Conservation (phyloP, 2,888 invertebrate species). For the Pandemis heparana region DNA sequence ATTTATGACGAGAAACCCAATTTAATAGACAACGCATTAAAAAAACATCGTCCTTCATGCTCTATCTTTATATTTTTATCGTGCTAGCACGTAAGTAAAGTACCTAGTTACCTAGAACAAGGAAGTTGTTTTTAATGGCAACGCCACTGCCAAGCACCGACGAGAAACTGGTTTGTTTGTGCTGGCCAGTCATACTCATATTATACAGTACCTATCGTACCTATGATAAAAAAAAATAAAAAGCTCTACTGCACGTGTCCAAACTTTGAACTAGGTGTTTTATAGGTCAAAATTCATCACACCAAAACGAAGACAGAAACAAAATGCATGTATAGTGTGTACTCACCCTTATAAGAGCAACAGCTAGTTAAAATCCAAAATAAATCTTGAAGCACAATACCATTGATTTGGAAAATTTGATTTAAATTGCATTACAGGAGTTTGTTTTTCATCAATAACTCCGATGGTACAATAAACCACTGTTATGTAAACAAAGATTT, state of each 20-base stretch:
- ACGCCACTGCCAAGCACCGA: slow-evolving; percentile 27
- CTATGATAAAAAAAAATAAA: slow-evolving; percentile 19
- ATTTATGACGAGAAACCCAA: background rate
- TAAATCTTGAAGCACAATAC: slow-evolving; percentile 19
- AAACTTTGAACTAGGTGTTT: slow-evolving; percentile 28
- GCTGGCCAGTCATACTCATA: slow-evolving; percentile 27
- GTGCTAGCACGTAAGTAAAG: slow-evolving; percentile 14
- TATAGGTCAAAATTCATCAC: slow-evolving; percentile 28
- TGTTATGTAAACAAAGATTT: slow-evolving; percentile 47
- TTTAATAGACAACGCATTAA: slow-evolving; percentile 1
- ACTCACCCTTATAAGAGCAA: slow-evolving; percentile 32
- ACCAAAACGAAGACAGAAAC: slow-evolving; percentile 4
- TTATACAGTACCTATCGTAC: slow-evolving; percentile 4
- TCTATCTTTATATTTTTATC: slow-evolving; percentile 32
- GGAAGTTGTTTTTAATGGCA: slow-evolving; percentile 53
- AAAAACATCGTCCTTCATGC: slow-evolving; percentile 17
- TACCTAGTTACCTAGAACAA: slow-evolving; percentile 47
- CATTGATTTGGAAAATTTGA: slow-evolving; percentile 14
- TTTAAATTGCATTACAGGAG: slow-evolving; percentile 24
- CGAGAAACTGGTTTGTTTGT: slow-evolving; percentile 45
- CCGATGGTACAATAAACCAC: slow-evolving; percentile 36
- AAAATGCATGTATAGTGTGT: slow-evolving; percentile 2
- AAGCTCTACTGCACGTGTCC: slow-evolving; percentile 20
- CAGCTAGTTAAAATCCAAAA: slow-evolving; percentile 30
- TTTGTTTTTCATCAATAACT: slow-evolving; percentile 17